phyloP scores from a whole-genome alignment of 2,797 vertebrate species.

The Eulemur mongoz region DNA sequence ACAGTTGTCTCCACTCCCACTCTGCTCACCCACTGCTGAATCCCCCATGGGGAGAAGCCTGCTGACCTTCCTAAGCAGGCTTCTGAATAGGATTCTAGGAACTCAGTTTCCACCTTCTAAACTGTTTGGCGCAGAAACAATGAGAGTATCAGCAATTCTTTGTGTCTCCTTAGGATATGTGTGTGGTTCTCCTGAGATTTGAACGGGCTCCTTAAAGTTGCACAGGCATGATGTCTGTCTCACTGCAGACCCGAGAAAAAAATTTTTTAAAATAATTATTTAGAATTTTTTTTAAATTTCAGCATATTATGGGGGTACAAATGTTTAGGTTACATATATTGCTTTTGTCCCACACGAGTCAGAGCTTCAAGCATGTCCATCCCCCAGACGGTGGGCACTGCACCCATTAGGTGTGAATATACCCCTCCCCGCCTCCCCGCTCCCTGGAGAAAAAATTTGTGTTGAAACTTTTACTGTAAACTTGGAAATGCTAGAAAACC shows the following conservation, averaged over 20 bases:
- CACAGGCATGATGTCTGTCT: background rate
- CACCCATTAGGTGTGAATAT: too few relatives aligned
- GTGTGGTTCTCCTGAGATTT: background rate
- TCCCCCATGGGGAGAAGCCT: background rate
- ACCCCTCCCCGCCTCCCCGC: too few relatives aligned
- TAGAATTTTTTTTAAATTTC: too few relatives aligned
- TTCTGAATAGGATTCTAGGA: background rate
- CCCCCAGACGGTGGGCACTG: too few relatives aligned
- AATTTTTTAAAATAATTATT: background rate
- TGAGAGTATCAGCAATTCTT: background rate
- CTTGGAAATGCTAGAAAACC: background rate
- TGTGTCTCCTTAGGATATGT: background rate
- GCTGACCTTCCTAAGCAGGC: background rate
- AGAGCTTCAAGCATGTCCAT: too few relatives aligned
- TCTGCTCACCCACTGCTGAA: background rate
- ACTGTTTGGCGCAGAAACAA: background rate
- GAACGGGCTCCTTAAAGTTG: background rate
- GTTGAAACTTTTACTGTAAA: background rate
- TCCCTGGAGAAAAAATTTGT: background rate
- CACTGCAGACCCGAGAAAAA: background rate
- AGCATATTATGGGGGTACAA: too few relatives aligned
- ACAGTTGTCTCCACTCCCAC: background rate
- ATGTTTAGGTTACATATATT: too few relatives aligned
- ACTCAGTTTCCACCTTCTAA: background rate
- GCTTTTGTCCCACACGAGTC: too few relatives aligned